A percentile compares a stretch with the other conserved stretches of the same genome.
Evolutionary conservation across 2,797 vertebrate species (phyloP).

Genomic region (Sardinella longiceps): DNA sequence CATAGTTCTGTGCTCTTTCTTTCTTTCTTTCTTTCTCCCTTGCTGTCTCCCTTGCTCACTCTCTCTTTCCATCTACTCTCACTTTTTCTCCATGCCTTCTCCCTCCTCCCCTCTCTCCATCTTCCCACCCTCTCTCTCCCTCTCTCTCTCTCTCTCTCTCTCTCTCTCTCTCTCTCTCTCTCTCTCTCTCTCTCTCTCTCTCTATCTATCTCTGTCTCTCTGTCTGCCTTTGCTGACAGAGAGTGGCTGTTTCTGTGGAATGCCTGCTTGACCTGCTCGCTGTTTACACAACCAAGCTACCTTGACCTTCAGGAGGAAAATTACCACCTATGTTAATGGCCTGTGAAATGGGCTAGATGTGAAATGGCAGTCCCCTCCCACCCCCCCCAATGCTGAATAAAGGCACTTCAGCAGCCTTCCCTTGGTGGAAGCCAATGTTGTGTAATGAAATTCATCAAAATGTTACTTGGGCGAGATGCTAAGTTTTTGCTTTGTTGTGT

Average conservation of each 20-base stretch:
- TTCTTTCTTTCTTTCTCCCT: background rate
- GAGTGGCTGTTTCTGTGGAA: constrained; percentile 19
- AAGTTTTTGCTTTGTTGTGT: constrained; percentile 4
- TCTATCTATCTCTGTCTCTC: background rate
- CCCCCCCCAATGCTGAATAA: background rate
- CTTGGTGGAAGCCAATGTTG: background rate
- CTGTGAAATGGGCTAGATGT: constrained; percentile 53
- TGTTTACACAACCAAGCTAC: constrained; percentile 36
- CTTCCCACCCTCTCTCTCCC: background rate
- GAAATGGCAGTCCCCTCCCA: constrained; percentile 44
- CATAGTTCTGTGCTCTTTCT: background rate
- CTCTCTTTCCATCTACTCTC: background rate
- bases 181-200: background rate
- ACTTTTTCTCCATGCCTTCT: background rate
- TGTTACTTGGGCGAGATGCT: background rate
- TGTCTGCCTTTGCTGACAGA: background rate
- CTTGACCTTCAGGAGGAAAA: constrained; percentile 35
- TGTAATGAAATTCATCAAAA: background rate
- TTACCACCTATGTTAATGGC: constrained; percentile 37
- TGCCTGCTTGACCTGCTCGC: background rate
- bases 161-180: background rate
- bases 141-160: background rate
- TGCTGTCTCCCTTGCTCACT: background rate
- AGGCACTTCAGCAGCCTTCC: background rate
- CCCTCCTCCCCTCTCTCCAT: background rate